These are phyloP conservation scores for Bombus superbus DNA, from an alignment of 1,140 invertebrate species.

Conservation along the genomic window DNA sequence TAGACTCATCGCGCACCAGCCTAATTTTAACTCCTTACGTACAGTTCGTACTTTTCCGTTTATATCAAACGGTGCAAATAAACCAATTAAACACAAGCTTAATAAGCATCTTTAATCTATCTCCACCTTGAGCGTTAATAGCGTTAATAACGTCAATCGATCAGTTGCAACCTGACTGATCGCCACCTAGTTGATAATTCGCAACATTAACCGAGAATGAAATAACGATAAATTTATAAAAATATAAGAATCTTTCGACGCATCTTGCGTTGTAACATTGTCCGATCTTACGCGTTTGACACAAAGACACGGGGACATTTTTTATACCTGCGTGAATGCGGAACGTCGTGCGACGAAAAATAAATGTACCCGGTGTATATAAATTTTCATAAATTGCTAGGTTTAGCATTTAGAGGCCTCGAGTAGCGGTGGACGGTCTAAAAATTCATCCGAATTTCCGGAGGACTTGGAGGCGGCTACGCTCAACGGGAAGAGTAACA, in stretches of 20 bases:
- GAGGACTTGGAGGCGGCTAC: neutral
- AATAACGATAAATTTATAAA: neutral
- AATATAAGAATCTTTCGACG: neutral
- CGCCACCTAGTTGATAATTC: too few species aligned
- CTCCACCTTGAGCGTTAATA: too few species aligned
- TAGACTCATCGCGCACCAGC: too few species aligned
- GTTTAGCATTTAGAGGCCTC: neutral
- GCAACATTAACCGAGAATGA: too few species aligned
- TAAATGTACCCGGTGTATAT: neutral
- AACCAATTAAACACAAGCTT: too few species aligned
- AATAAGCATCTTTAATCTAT: too few species aligned
- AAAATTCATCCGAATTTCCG: slow-evolving; percentile 19
- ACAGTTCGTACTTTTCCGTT: too few species aligned
- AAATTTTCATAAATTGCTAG: slow-evolving; percentile 5
- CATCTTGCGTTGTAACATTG: neutral
- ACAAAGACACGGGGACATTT: neutral
- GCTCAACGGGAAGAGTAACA: neutral
- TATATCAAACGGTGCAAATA: too few species aligned
- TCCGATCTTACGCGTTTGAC: neutral
- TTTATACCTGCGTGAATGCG: neutral
- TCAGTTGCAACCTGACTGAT: too few species aligned
- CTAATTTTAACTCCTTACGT: too few species aligned
- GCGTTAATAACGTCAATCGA: too few species aligned
- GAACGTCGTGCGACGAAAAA: neutral
- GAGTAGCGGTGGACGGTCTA: neutral